A percentile compares a stretch with the other conserved stretches of the same genome.
Conservation (phyloP, 1,140 invertebrate species). For the Neodiprion pinetum region DNA sequence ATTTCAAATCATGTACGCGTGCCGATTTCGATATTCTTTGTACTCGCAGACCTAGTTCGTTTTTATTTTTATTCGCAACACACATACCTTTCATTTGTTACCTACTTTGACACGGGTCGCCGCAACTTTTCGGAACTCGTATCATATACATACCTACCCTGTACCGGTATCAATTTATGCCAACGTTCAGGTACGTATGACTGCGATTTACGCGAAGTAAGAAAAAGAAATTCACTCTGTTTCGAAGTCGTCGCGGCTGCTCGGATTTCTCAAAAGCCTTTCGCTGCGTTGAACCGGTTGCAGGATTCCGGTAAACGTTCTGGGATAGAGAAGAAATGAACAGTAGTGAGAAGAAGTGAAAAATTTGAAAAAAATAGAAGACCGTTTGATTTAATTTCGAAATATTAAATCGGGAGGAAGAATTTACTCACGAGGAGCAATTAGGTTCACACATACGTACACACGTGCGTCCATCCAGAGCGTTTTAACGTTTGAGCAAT, state of each 20-base stretch:
- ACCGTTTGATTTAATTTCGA: not conserved
- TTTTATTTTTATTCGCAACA: not conserved
- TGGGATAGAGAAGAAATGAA: too few relatives aligned
- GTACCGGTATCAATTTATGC: not conserved
- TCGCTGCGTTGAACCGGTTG: not conserved
- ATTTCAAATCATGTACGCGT: slow-evolving; percentile 7
- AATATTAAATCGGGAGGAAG: not conserved
- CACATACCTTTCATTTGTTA: not conserved
- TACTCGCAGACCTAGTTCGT: not conserved
- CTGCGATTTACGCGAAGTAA: too few relatives aligned
- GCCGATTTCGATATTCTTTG: not conserved
- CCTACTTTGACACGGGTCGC: not conserved
- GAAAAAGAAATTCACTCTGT: too few relatives aligned
- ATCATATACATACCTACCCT: not conserved
- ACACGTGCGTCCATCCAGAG: not conserved
- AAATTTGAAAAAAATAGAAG: not conserved
- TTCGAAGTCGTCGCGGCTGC: not conserved
- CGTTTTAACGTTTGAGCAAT: slow-evolving; percentile 14
- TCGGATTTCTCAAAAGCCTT: not conserved
- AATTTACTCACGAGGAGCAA: not conserved
- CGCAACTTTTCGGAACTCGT: not conserved
- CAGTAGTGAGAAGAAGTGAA: not conserved
- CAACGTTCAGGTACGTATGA: not conserved
- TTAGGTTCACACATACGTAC: not conserved
- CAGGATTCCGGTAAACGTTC: not conserved